Percentiles rank a stretch among this genome's conserved stretches.
These are phyloP conservation scores for Monopis laevigella DNA, from an alignment of 2,888 invertebrate species.

Conservation along the genomic window DNA sequence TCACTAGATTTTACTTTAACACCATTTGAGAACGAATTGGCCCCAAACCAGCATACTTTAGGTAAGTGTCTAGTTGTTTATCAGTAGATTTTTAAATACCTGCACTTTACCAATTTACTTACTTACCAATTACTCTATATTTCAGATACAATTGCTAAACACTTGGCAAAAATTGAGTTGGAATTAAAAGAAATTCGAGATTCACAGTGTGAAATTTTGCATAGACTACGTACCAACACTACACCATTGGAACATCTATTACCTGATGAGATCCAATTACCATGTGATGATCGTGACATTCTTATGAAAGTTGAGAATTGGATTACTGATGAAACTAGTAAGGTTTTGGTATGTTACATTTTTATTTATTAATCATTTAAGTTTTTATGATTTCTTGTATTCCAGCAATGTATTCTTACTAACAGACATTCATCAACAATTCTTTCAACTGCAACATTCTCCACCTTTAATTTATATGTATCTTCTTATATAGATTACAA, in stretches of 20 bases:
- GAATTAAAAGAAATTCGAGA: slow-evolving; percentile 3
- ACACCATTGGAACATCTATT: not conserved
- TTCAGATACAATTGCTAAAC: slow-evolving; percentile 8
- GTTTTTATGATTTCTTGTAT: not conserved
- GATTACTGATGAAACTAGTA: too few relatives aligned
- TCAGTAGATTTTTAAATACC: too few relatives aligned
- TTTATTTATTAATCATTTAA: not conserved
- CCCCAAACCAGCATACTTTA: too few relatives aligned
- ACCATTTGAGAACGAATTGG: too few relatives aligned
- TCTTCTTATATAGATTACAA: too few relatives aligned
- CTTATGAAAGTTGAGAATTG: not conserved
- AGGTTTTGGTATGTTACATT: not conserved
- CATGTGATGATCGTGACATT: not conserved
- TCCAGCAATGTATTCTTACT: not conserved
- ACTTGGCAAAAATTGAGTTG: not conserved
- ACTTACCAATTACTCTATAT: slow-evolving; percentile 9
- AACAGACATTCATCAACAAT: not conserved
- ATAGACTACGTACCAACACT: not conserved
- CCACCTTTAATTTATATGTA: not conserved
- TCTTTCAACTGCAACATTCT: not conserved
- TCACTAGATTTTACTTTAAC: too few relatives aligned
- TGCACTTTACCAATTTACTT: too few relatives aligned
- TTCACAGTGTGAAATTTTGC: slow-evolving; percentile 1
- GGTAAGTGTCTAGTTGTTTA: too few relatives aligned
- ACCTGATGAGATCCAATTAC: not conserved